Percentiles rank a stretch among this genome's conserved stretches.
phyloP scores from a whole-genome alignment of 2,888 invertebrate species.

The Falcaria lacertinaria region DNA sequence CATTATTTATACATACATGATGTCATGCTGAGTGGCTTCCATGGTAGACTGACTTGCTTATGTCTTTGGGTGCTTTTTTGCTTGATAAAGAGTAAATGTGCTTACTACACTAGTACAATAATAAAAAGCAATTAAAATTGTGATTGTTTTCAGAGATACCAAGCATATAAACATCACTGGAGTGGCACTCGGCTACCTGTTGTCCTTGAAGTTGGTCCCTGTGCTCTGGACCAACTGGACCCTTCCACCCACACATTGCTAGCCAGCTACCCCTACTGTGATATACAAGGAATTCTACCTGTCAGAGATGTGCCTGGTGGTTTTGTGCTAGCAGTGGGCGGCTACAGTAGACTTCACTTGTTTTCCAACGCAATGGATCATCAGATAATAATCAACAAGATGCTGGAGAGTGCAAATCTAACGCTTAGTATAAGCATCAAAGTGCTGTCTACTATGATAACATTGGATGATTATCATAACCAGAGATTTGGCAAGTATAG shows the following conservation, averaged over 20 bases:
- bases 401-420: conserved; percentile 89
- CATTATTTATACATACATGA: too few species aligned
- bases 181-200: conserved; percentile 94
- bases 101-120: too few species aligned
- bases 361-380: conserved; percentile 90
- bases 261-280: conserved; percentile 78
- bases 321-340: conserved; percentile 94
- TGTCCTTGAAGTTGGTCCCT: conserved; percentile 94
- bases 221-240: conserved; percentile 94
- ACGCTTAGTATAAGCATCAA: conserved; percentile 92
- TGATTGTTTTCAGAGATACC: conserved; percentile 82
- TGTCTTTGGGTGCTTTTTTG: too few species aligned
- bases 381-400: conserved; percentile 92
- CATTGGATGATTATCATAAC: conserved; percentile 90
- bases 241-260: conserved; percentile 90
- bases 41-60: too few species aligned
- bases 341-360: conserved; percentile 93
- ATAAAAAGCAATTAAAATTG: neutral
- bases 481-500: conserved; percentile 96
- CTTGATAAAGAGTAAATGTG: too few species aligned
- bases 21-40: too few species aligned
- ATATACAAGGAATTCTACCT: conserved; percentile 76
- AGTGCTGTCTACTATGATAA: conserved; percentile 89
- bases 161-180: conserved; percentile 98
- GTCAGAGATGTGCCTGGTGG: conserved; percentile 95